Evolutionary conservation across 2,888 invertebrate genomes (phyloP), one percentile per base, ranked within the genome.

Genomic region (Eubasilissa splendida): DNA sequence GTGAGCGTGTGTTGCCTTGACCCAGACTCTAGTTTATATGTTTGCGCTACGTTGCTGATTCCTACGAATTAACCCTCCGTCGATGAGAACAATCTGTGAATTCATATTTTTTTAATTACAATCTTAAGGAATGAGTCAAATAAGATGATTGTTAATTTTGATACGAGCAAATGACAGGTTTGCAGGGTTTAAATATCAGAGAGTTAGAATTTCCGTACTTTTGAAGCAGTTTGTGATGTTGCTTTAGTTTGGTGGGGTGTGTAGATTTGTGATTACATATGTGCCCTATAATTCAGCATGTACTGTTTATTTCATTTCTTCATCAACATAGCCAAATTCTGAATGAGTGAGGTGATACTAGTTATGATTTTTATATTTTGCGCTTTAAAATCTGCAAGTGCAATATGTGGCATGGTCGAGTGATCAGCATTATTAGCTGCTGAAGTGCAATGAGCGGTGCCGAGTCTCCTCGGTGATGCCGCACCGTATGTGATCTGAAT

Each of bases 401-500:
- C 63, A 63, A 63, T 31, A 33, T 63, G 33, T 63, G 31, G 63
- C 42, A 2, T 68, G 68, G 14, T 50, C 50, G 68, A 22, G 58
- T 58, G 58, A 58, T 52, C 60, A 22, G n/a, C 42, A 11, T 14
- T 10, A 14, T 12, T 22, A 52, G 60, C 75, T 14, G 60, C 60
- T 33, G 42, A 50, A 75, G 60, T 75, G 60, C 75, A 75, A 75
- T 60, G 60, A 60, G 71, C 56, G 56, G 56, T 5, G 68, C 52
- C 52, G 68, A 42, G 53, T 52, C 66, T 50, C 42, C 42, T 42
- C 42, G 42, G 68, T 68, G 14, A 12, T 42, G 52, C 14, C 8
- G 31, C 73, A 22, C 73, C 53, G 59, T 59, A 60, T 82, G 80
- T 80, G 82, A 83, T 83, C 83, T 83, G 83, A 82, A 82, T 82